Conservation (phyloP, 2,888 invertebrate species). For the Parnassius smintheus region DNA sequence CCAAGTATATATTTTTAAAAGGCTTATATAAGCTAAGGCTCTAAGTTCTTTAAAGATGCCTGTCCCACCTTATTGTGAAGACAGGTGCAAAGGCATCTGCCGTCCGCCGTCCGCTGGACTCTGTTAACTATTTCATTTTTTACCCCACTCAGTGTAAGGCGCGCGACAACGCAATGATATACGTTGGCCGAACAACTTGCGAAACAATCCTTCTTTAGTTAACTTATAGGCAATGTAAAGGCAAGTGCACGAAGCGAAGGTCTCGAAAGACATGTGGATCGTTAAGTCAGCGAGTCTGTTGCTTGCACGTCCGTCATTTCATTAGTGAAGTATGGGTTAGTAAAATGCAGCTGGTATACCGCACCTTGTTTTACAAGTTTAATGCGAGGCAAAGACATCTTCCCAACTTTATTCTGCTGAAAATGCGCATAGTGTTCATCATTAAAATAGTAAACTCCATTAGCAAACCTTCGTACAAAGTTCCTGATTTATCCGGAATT, state of each 20-base stretch:
- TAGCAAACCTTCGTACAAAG: not conserved
- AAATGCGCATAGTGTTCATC: not conserved
- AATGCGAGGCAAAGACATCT: constrained; percentile 35
- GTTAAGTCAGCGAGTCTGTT: constrained; percentile 42
- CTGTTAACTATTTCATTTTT: constrained; percentile 61
- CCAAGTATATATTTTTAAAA: not conserved
- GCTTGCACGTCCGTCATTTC: constrained; percentile 47
- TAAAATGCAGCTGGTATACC: constrained; percentile 51
- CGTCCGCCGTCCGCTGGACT: constrained; percentile 47
- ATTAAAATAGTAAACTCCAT: no score
- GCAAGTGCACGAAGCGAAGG: constrained; percentile 39
- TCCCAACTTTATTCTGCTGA: not conserved
- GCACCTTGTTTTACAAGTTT: constrained; percentile 48
- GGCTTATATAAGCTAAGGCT: constrained; percentile 19
- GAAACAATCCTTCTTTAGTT: constrained; percentile 41
- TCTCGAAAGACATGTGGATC: constrained; percentile 34
- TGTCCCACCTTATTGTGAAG: constrained; percentile 69
- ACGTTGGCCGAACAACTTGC: constrained; percentile 43
- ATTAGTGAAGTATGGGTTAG: constrained; percentile 32
- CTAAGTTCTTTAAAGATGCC: constrained; percentile 52
- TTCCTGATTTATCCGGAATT: no score
- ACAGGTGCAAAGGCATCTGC: constrained; percentile 77
- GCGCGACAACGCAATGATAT: constrained; percentile 37
- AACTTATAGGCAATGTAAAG: constrained; percentile 54
- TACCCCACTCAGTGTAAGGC: constrained; percentile 38